Evolutionary conservation across 35 echinoderm and acorn worm species (phyloP).

Genomic region (Patiria miniata): DNA sequence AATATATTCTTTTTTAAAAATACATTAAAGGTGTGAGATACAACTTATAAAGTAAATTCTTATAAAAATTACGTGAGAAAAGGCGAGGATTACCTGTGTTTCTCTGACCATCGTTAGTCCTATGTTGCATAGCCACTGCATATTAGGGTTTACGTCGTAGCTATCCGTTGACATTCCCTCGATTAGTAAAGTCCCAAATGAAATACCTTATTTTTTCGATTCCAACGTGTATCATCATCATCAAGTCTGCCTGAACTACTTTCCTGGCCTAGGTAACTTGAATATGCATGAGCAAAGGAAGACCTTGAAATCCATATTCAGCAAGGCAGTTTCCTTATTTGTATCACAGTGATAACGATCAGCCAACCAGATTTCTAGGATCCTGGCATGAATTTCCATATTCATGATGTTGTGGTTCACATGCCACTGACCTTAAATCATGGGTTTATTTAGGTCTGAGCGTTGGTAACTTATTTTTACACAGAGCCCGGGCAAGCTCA

Average conservation of each 20-base stretch:
- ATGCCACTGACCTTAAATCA: slow-evolving; percentile 28
- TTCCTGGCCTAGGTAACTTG: background rate
- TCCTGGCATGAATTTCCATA: background rate
- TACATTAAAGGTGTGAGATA: too few relatives aligned
- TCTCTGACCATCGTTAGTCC: slow-evolving; percentile 16
- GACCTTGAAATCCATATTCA: slow-evolving; percentile 31
- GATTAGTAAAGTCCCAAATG: slow-evolving; percentile 22
- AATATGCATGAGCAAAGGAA: background rate
- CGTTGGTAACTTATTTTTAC: background rate
- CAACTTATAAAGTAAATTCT: too few relatives aligned
- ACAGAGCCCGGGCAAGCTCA: background rate
- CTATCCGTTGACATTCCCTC: slow-evolving; percentile 24
- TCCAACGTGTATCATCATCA: background rate
- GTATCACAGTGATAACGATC: background rate
- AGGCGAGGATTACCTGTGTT: slow-evolving; percentile 5
- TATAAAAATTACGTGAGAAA: background rate
- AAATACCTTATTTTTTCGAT: slow-evolving; percentile 20
- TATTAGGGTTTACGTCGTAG: slow-evolving; percentile 15
- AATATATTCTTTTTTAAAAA: too few relatives aligned
- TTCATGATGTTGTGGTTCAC: slow-evolving; percentile 25
- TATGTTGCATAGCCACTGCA: slow-evolving; percentile 18
- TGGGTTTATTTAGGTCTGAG: slow-evolving; percentile 25
- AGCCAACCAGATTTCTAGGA: background rate
- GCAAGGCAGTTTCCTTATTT: slow-evolving; percentile 20
- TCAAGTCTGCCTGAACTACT: background rate